phyloP scores from a whole-genome alignment of 2,113 vertebrate genomes.

The Seriola rivoliana region DNA sequence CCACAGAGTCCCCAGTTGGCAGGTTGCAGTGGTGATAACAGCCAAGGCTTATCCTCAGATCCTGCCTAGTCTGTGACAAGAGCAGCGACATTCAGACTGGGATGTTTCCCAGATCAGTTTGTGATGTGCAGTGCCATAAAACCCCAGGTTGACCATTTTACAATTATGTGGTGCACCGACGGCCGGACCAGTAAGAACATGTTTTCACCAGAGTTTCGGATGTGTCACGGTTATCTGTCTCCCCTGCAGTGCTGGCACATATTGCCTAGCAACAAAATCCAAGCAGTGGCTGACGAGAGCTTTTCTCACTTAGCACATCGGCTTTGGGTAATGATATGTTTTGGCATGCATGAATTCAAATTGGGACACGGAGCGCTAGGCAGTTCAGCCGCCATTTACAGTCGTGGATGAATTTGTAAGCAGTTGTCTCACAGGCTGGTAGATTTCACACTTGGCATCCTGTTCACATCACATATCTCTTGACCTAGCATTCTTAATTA shows the following conservation, averaged over 20 bases:
- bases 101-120: neutral
- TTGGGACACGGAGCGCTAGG: slow-evolving; percentile 51
- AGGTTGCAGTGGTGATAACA: slow-evolving; percentile 4
- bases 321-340: slow-evolving; percentile 54
- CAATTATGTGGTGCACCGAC: neutral
- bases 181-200: neutral
- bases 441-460: slow-evolving; percentile 48
- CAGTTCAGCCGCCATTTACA: slow-evolving; percentile 41
- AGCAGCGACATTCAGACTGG: slow-evolving; percentile 1
- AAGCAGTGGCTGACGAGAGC: slow-evolving; percentile 10
- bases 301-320: slow-evolving; percentile 40
- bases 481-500: slow-evolving; percentile 64
- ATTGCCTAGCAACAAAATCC: slow-evolving; percentile 41
- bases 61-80: neutral
- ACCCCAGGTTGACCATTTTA: neutral
- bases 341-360: slow-evolving; percentile 72
- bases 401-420: slow-evolving; percentile 62
- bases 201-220: neutral
- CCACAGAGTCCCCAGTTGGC: slow-evolving; percentile 47
- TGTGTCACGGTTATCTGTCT: neutral
- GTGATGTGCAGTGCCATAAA: slow-evolving; percentile 1
- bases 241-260: neutral
- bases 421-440: slow-evolving; percentile 18
- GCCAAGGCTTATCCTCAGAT: neutral
- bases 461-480: slow-evolving; percentile 33